Base-by-base conservation (phyloP, 2,888 invertebrate species). In the Sisyra nigra region DNA sequence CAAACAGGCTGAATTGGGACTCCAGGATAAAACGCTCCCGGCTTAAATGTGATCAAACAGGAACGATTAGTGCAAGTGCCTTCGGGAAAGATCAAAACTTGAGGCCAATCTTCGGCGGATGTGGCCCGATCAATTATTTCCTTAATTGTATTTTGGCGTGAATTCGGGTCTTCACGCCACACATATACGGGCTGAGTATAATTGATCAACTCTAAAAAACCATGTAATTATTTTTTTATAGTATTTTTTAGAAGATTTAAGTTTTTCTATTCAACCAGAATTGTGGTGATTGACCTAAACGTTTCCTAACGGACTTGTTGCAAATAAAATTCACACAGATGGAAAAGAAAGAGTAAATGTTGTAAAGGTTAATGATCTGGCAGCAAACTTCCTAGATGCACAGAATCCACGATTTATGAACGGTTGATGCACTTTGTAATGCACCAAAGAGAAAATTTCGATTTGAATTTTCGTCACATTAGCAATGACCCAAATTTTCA, bases 151-250 rank as follows among this genome's bases (percentile, higher is more conserved):
- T 84, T 87, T 56, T 86, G 85, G 6, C 94, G 67, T 0, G 94
- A 93, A 60, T 91, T 80, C 0, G 89, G 87, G 66, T 92, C 92
- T 55, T 93, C 92, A 42, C 94, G 68, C 73, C 84, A 82, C 32
- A 96, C 94, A 59, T 91, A 91, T 38, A 96, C 86, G 0, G 96
- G 93, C 61, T 96, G 94, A 0, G 91, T 89, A 62, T 86, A 92
- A 63, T 87, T 85, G 50, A 93, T 89, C 40, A 94, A 66, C 58
- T 86, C 92, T 86, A 66, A 8, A 69, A 59, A 35, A 11, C 7
- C 7, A n/a, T 14, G 19, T 19, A n/a, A 13, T 14, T 35, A 13
- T 36, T 38, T 18, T 15, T 4, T 15, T 17, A 9, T 6, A 33
- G 9, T 33, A 6, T 14, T 13, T 33, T 33, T 33, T 4, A 3